Percentiles rank a stretch among this genome's conserved stretches.
Conservation (phyloP, 1,140 invertebrate species). For the Calliphora vicina region DNA sequence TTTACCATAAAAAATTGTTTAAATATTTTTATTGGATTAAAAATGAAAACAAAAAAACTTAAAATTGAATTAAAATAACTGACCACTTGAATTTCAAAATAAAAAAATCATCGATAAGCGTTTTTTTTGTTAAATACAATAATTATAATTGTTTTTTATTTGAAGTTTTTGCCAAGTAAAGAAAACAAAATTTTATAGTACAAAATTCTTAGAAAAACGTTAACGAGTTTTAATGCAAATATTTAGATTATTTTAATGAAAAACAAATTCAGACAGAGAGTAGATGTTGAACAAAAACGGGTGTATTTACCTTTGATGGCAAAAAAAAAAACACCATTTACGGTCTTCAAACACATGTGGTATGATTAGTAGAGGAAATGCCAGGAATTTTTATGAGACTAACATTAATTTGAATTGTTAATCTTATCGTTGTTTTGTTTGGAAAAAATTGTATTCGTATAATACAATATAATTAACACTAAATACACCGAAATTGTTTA, state of each 20-base stretch:
- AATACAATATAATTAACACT: neutral
- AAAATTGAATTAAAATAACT: neutral
- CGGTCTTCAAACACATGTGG: neutral
- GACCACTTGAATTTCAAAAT: neutral
- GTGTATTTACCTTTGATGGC: constrained; percentile 21
- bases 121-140: too few species aligned
- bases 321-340: neutral
- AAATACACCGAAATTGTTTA: neutral
- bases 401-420: constrained; percentile 34
- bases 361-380: constrained; percentile 25
- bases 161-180: neutral
- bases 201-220: constrained; percentile 5
- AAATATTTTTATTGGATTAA: neutral
- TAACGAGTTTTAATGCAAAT: neutral
- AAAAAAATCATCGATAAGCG: neutral
- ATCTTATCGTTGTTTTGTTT: constrained; percentile 31
- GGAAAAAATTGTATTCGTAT: neutral
- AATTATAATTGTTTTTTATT: neutral
- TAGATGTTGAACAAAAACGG: neutral
- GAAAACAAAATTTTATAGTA: neutral
- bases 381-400: constrained; percentile 32
- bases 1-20: neutral
- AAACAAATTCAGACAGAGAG: neutral
- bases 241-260: constrained; percentile 6
- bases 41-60: neutral